Conservation (phyloP, 2,888 invertebrate species). For the Pilophorus perplexus region DNA sequence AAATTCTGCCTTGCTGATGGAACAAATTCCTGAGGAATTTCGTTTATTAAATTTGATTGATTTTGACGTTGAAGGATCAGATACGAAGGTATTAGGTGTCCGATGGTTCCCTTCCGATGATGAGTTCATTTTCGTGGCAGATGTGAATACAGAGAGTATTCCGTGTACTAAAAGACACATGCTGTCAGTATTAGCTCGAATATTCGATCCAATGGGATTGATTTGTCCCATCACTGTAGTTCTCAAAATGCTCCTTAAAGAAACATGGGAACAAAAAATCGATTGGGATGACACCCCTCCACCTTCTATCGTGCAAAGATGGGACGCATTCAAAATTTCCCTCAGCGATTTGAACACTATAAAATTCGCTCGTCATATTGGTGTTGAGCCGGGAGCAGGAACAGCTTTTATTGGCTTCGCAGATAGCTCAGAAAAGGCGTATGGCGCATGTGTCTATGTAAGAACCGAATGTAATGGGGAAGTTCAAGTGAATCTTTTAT, state of each 20-base stretch:
- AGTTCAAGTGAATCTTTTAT: neutral
- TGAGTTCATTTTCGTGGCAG: too few relatives aligned
- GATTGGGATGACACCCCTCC: constrained; percentile 11
- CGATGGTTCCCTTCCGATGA: too few relatives aligned
- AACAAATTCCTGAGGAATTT: too few relatives aligned
- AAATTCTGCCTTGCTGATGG: too few relatives aligned
- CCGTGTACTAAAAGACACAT: constrained; percentile 9
- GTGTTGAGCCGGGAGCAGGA: neutral
- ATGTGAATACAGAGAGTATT: too few relatives aligned
- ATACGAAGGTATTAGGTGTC: too few relatives aligned
- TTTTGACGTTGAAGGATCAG: too few relatives aligned
- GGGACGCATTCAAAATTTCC: neutral
- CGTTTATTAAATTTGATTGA: too few relatives aligned
- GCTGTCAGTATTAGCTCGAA: neutral
- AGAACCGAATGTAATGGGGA: neutral
- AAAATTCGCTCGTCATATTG: neutral
- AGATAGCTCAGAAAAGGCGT: constrained; percentile 17
- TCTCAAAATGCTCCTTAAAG: neutral
- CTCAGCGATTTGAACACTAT: neutral
- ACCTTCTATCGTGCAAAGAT: neutral
- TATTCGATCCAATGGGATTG: constrained; percentile 18
- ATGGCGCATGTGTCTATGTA: constrained; percentile 18
- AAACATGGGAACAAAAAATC: neutral
- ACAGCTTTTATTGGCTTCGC: constrained; percentile 15
- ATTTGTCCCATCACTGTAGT: neutral